Conservation (phyloP, 2,797 vertebrate species). For the Thamnophis elegans region DNA sequence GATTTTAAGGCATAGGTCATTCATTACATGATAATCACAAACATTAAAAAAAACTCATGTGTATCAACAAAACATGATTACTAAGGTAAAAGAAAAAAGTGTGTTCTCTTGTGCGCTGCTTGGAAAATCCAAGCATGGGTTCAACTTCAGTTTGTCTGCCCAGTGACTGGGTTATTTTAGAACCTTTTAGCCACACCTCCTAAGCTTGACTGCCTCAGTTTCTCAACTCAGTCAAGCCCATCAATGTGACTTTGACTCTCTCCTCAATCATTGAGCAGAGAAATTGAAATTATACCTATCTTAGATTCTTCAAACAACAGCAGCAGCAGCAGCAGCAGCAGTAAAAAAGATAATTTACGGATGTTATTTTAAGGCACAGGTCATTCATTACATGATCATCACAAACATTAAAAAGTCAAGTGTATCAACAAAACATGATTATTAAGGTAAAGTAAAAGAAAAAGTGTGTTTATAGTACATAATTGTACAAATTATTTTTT, state of each 20-base stretch:
- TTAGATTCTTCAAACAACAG: too few relatives aligned
- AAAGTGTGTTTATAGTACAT: not conserved
- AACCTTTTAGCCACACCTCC: too few relatives aligned
- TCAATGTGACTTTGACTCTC: too few relatives aligned
- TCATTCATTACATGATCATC: not conserved
- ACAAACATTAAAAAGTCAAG: conserved; percentile 3
- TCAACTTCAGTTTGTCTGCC: too few relatives aligned
- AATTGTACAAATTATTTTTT: conserved; percentile 10
- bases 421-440: conserved; percentile 19
- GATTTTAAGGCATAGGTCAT: not conserved
- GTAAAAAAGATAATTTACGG: too few relatives aligned
- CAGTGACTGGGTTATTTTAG: too few relatives aligned
- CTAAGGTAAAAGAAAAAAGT: not conserved
- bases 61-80: conserved; percentile 14
- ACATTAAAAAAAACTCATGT: not conserved
- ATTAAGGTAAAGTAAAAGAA: conserved; percentile 8
- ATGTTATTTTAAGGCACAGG: not conserved
- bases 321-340: too few relatives aligned
- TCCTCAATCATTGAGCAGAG: too few relatives aligned
- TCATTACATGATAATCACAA: not conserved
- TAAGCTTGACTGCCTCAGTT: too few relatives aligned
- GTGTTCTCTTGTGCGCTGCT: not conserved
- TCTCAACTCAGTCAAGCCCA: too few relatives aligned
- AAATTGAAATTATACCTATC: too few relatives aligned
- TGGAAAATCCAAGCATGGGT: too few relatives aligned